These are phyloP conservation scores for Encarsia formosa DNA, from an alignment of 2,888 invertebrate species.

Conservation along the genomic window DNA sequence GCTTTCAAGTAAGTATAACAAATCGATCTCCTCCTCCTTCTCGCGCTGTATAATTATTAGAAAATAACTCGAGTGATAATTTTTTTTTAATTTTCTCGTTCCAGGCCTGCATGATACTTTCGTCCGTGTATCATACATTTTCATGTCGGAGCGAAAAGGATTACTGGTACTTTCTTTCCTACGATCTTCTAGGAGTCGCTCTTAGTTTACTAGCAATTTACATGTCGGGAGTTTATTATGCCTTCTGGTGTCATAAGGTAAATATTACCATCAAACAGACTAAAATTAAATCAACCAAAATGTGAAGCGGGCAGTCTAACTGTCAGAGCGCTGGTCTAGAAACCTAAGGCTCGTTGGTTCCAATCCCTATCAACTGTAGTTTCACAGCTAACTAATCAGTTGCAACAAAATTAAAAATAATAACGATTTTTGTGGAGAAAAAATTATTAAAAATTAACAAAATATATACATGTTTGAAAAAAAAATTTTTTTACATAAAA, in stretches of 20 bases:
- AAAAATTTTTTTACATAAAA: too few relatives aligned
- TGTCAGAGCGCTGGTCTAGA: too few relatives aligned
- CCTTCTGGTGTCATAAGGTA: constrained; percentile 92
- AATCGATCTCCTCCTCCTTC: neutral
- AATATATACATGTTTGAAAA: too few relatives aligned
- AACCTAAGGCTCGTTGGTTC: too few relatives aligned
- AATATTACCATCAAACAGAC: too few relatives aligned
- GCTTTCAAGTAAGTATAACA: constrained; percentile 77
- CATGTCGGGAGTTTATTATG: constrained; percentile 92
- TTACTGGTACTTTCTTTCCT: constrained; percentile 80
- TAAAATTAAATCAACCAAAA: too few relatives aligned
- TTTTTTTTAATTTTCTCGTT: constrained; percentile 35
- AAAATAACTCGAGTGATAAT: neutral
- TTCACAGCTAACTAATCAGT: too few relatives aligned
- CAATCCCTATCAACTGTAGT: too few relatives aligned
- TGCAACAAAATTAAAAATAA: too few relatives aligned
- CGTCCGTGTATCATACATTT: constrained; percentile 90
- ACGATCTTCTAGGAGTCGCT: constrained; percentile 91
- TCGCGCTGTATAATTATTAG: neutral
- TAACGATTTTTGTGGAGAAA: too few relatives aligned
- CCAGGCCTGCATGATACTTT: constrained; percentile 88
- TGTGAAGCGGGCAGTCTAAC: too few relatives aligned
- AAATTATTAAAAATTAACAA: too few relatives aligned
- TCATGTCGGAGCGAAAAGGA: constrained; percentile 86
- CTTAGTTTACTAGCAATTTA: constrained; percentile 90